Evolutionary conservation across 2,888 invertebrate species (phyloP).

Genomic region (Automeris io): DNA sequence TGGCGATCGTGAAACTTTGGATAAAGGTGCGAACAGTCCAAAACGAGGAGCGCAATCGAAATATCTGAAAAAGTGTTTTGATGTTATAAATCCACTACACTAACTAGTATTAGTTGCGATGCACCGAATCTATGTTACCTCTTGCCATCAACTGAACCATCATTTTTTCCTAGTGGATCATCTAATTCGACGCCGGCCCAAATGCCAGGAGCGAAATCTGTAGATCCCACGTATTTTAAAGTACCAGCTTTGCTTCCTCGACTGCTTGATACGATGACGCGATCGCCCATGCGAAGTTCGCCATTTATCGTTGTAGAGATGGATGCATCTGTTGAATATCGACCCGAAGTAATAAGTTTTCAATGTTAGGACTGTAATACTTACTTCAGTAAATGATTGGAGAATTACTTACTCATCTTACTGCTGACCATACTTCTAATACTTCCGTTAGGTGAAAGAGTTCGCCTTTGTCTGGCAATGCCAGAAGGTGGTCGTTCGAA

Average conservation of each 20-base stretch:
- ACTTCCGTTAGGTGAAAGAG: constrained; percentile 69
- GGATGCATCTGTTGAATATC: constrained; percentile 48
- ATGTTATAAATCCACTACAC: background rate
- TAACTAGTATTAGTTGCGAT: constrained; percentile 1
- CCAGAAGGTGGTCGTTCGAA: constrained; percentile 68
- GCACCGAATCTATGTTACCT: constrained; percentile 74
- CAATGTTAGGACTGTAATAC: background rate
- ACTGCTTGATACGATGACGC: constrained; percentile 92
- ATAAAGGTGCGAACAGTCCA: constrained; percentile 94
- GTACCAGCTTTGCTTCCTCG: constrained; percentile 93
- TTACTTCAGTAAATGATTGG: background rate
- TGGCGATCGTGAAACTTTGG: constrained; percentile 92
- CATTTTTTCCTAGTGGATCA: constrained; percentile 95
- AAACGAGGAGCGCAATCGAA: constrained; percentile 94
- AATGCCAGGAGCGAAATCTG: constrained; percentile 94
- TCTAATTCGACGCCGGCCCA: constrained; percentile 98
- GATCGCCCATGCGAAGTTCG: constrained; percentile 90
- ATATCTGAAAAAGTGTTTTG: constrained; percentile 88
- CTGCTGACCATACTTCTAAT: constrained; percentile 71
- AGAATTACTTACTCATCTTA: constrained; percentile 65
- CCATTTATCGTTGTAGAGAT: constrained; percentile 66
- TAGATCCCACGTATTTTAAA: constrained; percentile 89
- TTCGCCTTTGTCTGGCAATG: constrained; percentile 55
- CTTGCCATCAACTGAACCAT: constrained; percentile 94
- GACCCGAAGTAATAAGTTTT: background rate